phyloP scores from a whole-genome alignment of 2,797 vertebrate species.

The Mionectes olivaceus region DNA sequence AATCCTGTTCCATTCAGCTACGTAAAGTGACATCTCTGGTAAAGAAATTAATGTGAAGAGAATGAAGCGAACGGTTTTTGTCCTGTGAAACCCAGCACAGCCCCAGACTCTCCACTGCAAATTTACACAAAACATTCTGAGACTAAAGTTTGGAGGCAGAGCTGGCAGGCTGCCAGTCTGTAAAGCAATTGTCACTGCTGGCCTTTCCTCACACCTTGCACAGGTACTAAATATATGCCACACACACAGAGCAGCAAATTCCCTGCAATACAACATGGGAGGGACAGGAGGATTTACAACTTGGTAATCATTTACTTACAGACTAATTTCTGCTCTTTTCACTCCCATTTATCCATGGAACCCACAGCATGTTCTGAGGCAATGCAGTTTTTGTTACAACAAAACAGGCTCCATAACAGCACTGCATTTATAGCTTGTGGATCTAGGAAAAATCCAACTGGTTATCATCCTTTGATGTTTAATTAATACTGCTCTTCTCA shows the following conservation, averaged over 20 bases:
- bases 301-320: not conserved
- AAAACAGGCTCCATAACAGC: not conserved
- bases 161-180: not conserved
- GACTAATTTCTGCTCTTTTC: not conserved
- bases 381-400: not conserved
- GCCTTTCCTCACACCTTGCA: not conserved
- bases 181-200: not conserved
- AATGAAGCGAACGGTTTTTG: not conserved
- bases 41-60: not conserved
- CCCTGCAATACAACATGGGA: not conserved
- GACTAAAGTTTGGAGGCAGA: not conserved
- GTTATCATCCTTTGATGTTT: not conserved
- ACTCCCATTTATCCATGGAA: not conserved
- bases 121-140: not conserved
- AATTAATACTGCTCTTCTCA: not conserved
- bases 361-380: rapidly evolving
- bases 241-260: not conserved
- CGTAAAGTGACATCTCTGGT: not conserved
- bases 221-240: not conserved
- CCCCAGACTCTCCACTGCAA: not conserved
- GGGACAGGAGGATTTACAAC: not conserved
- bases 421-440: not conserved
- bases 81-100: not conserved
- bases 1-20: not conserved
- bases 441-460: not conserved